Evolutionary conservation across 2,888 invertebrate genomes (phyloP).

Genomic region (Tenthredo livida): DNA sequence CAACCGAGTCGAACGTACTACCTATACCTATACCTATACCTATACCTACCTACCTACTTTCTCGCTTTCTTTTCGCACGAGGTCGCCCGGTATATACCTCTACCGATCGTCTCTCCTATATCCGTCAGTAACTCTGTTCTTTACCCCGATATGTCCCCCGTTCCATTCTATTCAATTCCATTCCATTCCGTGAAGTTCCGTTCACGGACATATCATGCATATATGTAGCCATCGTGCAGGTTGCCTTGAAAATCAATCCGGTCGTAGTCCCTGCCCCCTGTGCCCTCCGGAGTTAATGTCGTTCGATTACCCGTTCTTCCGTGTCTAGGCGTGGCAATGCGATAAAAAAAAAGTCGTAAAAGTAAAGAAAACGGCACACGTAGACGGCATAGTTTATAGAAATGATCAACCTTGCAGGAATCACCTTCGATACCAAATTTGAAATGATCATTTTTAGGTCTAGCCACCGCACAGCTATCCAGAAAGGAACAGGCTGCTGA

Average conservation of each 20-base stretch:
- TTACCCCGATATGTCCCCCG: slow-evolving; percentile 58
- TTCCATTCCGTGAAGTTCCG: background rate
- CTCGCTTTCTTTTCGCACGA: slow-evolving; percentile 74
- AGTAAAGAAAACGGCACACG: background rate
- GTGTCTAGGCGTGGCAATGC: slow-evolving; percentile 15
- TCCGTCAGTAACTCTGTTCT: background rate
- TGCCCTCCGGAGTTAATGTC: background rate
- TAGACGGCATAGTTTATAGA: background rate
- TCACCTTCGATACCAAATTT: background rate
- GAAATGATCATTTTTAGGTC: background rate
- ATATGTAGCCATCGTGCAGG: slow-evolving; percentile 42
- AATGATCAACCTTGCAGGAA: background rate
- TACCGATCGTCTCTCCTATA: slow-evolving; percentile 56
- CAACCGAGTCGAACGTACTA: slow-evolving; percentile 53
- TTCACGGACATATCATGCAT: slow-evolving; percentile 69
- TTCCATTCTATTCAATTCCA: background rate
- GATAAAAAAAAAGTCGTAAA: background rate
- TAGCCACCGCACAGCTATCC: slow-evolving; percentile 64
- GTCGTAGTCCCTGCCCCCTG: slow-evolving; percentile 7
- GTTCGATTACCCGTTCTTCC: slow-evolving; percentile 18
- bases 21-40: too few species aligned
- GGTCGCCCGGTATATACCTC: slow-evolving; percentile 67
- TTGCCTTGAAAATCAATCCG: slow-evolving; percentile 68
- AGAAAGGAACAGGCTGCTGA: slow-evolving; percentile 75
- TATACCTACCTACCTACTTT: slow-evolving; percentile 65